phyloP scores from a whole-genome alignment of 30 jellyfish, hydroid and myxozoan genomes.

The Nemopilema nomurai region DNA sequence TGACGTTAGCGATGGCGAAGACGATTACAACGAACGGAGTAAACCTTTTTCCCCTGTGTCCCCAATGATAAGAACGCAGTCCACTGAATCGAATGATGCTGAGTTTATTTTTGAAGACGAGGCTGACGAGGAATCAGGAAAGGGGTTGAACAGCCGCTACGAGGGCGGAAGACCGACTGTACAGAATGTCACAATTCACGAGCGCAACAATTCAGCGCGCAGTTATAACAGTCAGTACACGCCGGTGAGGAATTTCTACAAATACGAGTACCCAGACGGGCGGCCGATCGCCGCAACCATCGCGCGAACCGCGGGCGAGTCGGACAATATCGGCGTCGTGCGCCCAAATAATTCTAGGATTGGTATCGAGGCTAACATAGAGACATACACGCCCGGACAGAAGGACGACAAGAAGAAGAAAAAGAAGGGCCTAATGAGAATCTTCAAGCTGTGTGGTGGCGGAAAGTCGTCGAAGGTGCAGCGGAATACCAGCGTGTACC shows the following conservation, averaged over 20 bases:
- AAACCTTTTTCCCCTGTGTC: slow-evolving; percentile 76
- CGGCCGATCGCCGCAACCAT: slow-evolving; percentile 66
- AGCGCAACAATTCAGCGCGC: slow-evolving; percentile 48
- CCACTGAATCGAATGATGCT: slow-evolving; percentile 44
- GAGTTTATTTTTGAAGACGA: slow-evolving; percentile 19
- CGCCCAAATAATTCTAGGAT: slow-evolving; percentile 89
- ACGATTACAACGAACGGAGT: slow-evolving; percentile 22
- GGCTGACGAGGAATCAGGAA: slow-evolving; percentile 8
- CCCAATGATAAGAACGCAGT: slow-evolving; percentile 67
- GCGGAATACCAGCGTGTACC: slow-evolving; percentile 53
- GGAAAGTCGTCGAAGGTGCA: slow-evolving; percentile 61
- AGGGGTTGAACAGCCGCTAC: neutral
- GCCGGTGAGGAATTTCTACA: slow-evolving; percentile 69
- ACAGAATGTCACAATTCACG: slow-evolving; percentile 46
- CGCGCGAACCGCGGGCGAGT: slow-evolving; percentile 63
- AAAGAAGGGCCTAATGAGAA: slow-evolving; percentile 80
- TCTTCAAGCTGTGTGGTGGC: slow-evolving; percentile 82
- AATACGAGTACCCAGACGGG: slow-evolving; percentile 65
- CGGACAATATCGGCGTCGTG: slow-evolving; percentile 82
- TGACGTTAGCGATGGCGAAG: slow-evolving; percentile 51
- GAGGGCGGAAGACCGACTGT: slow-evolving; percentile 11
- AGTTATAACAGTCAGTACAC: slow-evolving; percentile 68
- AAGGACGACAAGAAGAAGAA: slow-evolving; percentile 65
- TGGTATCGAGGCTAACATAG: slow-evolving; percentile 71
- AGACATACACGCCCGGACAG: slow-evolving; percentile 27